Conservation (phyloP, 2,888 invertebrate species). For the Ceramica pisi region DNA sequence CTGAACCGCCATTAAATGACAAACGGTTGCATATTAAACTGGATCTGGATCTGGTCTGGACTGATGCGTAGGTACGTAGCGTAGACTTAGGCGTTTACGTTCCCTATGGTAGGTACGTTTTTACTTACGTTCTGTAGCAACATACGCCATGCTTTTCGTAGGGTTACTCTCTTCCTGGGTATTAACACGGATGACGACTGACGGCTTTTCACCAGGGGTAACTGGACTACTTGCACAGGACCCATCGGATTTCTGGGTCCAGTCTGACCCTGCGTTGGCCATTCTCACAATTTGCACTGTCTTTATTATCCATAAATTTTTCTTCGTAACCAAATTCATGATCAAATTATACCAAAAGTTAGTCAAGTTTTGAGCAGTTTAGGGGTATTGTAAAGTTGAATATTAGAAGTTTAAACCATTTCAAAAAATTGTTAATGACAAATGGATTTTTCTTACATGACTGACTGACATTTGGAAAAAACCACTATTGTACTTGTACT, state of each 20-base stretch:
- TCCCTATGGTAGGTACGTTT: neutral
- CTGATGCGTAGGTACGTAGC: too few relatives aligned
- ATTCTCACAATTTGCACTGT: neutral
- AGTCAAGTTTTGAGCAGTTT: neutral
- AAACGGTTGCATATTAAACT: too few relatives aligned
- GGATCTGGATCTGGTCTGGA: too few relatives aligned
- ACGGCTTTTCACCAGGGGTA: neutral
- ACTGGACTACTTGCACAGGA: neutral
- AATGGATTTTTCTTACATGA: neutral
- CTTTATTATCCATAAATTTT: slow-evolving; percentile 14
- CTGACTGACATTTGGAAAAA: neutral
- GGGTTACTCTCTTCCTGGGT: neutral
- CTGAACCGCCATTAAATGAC: too few relatives aligned
- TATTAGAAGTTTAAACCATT: slow-evolving; percentile 10
- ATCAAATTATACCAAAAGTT: neutral
- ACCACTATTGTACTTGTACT: neutral
- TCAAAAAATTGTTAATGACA: neutral
- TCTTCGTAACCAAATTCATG: slow-evolving; percentile 26
- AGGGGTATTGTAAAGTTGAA: neutral
- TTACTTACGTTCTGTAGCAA: neutral
- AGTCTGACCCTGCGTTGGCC: neutral
- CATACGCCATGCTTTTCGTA: neutral
- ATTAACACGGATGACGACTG: neutral
- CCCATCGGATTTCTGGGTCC: neutral
- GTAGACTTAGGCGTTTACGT: neutral